Conservation (phyloP, 2,797 vertebrate species). For the Carcharodon carcharias region DNA sequence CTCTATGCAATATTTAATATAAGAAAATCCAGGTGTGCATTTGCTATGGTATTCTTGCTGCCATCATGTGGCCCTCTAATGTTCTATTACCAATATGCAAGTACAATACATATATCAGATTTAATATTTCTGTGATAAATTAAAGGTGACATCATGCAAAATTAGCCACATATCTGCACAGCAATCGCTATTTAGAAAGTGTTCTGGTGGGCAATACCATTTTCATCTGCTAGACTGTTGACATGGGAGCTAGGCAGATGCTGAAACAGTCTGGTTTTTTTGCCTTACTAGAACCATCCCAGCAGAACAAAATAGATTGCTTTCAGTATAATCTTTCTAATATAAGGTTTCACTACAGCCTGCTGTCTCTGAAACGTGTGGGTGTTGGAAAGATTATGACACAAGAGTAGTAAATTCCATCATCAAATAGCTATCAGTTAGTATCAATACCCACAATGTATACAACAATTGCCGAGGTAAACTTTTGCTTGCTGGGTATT, state of each 20-base stretch:
- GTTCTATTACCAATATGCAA: neutral
- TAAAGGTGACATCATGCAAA: neutral
- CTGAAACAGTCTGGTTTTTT: neutral
- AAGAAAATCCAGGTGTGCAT: neutral
- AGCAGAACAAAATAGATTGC: neutral
- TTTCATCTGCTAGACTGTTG: neutral
- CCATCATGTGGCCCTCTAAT: neutral
- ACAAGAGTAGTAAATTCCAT: neutral
- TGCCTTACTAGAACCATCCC: neutral
- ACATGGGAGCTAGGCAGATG: neutral
- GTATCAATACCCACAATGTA: neutral
- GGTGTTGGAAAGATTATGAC: neutral
- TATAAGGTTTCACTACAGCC: neutral
- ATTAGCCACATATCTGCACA: neutral
- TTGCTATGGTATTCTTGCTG: neutral
- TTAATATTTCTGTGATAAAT: neutral
- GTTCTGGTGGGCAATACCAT: neutral
- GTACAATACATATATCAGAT: neutral
- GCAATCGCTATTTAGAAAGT: neutral
- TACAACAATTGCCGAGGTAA: neutral
- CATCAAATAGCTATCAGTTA: neutral
- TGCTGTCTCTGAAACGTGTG: neutral
- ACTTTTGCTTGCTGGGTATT: neutral
- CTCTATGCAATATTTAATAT: neutral
- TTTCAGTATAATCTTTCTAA: neutral